Conservation (phyloP, 2,797 vertebrate genomes). For the Silurus lanzhouensis region DNA sequence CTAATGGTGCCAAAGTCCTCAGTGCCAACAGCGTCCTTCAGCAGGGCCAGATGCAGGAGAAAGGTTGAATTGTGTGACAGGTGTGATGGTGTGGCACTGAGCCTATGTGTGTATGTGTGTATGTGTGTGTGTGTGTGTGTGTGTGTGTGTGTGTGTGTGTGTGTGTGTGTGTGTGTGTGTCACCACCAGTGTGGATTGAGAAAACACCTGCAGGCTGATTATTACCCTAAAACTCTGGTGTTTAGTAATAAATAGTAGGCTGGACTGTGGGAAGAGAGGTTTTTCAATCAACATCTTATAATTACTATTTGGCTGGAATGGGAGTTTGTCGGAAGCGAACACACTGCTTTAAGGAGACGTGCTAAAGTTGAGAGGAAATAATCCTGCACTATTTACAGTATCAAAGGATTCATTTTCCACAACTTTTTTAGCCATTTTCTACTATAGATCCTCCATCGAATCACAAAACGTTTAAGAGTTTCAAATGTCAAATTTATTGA, state of each 20-base stretch:
- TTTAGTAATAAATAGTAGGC: neutral
- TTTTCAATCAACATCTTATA: neutral
- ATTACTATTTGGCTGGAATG: neutral
- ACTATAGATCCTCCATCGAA: too few species aligned
- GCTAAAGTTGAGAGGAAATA: neutral
- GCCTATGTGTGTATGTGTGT: slow-evolving; percentile 31
- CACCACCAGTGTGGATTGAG: slow-evolving; percentile 10
- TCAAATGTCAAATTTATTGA: too few species aligned
- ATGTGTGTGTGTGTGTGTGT: slow-evolving; percentile 5
- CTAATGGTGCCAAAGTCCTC: slow-evolving; percentile 69
- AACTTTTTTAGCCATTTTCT: too few species aligned
- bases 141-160: slow-evolving; percentile 10
- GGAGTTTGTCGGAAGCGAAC: neutral
- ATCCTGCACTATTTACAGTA: neutral
- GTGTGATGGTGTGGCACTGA: slow-evolving; percentile 59
- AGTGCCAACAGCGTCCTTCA: slow-evolving; percentile 3
- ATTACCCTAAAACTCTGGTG: neutral
- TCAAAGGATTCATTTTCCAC: neutral
- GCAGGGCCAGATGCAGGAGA: slow-evolving; percentile 29
- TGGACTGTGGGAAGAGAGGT: neutral
- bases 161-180: slow-evolving; percentile 21
- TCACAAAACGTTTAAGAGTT: too few species aligned
- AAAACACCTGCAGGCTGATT: slow-evolving; percentile 64
- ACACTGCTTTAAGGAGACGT: neutral
- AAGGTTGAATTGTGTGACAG: slow-evolving; percentile 57